Base-by-base conservation (phyloP, 2,888 invertebrate genomes). In the Frankliniella fusca region DNA sequence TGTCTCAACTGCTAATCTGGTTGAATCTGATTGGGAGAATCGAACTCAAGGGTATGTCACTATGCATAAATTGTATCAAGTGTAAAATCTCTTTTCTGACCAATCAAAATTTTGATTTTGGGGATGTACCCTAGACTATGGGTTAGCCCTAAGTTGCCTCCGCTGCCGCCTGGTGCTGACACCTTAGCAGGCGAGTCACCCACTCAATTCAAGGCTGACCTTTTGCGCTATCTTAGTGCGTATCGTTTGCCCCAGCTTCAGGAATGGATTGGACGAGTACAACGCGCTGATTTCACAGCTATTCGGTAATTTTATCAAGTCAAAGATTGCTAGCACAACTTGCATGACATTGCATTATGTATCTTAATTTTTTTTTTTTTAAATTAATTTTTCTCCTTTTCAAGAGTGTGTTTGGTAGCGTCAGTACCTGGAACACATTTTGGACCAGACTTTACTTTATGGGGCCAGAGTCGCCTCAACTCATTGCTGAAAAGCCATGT, bases 1-100 rank as follows among this genome's bases (percentile, higher is more conserved):
- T 0, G 92, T 98, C 54, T 95, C 95, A 0, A 98, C 98, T 0
- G 97, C 98, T 0, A 99, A 99, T 89, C 90, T 98, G 7, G 94
- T 97, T 85, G 90, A 93, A 48, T 93, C 94, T 84, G 98, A 99
- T 88, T 99, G 98, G 98, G 93, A 94, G 86, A 95, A 97, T 87
- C 93, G 97, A 85, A 96, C 97, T 0, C 98, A 99, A 88, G 97
- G 97, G 92, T 95, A 87, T 88, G 87, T 85, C 20, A 50, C 48
- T 50, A 61, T 83, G 70, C 18, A 80, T 83, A 82, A 38, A 81
- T 81, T 84, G 65, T 80, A 49, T 65, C 48, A 80, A 70, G 76
- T 81, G 50, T 70, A 80, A 81, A 49, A 83, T 80, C 48, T 48
- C 76, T 79, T 79, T 81, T 7, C 38, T 54, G 12, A 5, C 65